A percentile compares a stretch with the other conserved stretches of the same genome.
Conservation (phyloP, 2,113 vertebrate species). For the Pseudorhombus dupliciocellatus region DNA sequence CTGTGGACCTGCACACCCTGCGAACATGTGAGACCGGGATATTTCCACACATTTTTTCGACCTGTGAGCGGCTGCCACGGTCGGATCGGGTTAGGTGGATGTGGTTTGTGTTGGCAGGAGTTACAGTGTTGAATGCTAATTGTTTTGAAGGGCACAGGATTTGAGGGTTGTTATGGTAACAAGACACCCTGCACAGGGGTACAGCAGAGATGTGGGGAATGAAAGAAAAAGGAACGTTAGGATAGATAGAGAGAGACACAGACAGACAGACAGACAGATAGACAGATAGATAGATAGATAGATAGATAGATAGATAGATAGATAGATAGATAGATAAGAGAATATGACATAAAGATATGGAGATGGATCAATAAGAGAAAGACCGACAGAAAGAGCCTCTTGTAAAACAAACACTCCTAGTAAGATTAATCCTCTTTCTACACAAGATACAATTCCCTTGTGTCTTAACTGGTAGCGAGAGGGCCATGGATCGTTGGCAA, state of each 20-base stretch:
- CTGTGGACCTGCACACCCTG: slow-evolving; percentile 5
- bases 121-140: slow-evolving; percentile 80
- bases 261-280: background rate
- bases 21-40: slow-evolving; percentile 22
- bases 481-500: background rate
- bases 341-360: background rate
- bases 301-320: background rate
- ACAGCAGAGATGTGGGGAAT: slow-evolving; percentile 43
- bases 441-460: too few relatives aligned
- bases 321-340: background rate
- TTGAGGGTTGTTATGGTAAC: slow-evolving; percentile 81
- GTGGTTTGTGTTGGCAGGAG: slow-evolving; percentile 67
- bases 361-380: background rate
- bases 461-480: too few relatives aligned
- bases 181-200: slow-evolving; percentile 56
- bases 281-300: too few relatives aligned
- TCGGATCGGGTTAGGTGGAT: slow-evolving; percentile 54
- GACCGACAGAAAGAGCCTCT: too few relatives aligned
- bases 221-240: background rate
- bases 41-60: slow-evolving; percentile 22
- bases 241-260: too few relatives aligned
- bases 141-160: slow-evolving; percentile 80
- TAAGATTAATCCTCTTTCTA: too few relatives aligned
- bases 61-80: slow-evolving; percentile 49
- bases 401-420: too few relatives aligned